Percentiles rank a stretch among this genome's conserved stretches.
phyloP scores from a whole-genome alignment of 1,140 invertebrate species.

The Anastrepha obliqua region DNA sequence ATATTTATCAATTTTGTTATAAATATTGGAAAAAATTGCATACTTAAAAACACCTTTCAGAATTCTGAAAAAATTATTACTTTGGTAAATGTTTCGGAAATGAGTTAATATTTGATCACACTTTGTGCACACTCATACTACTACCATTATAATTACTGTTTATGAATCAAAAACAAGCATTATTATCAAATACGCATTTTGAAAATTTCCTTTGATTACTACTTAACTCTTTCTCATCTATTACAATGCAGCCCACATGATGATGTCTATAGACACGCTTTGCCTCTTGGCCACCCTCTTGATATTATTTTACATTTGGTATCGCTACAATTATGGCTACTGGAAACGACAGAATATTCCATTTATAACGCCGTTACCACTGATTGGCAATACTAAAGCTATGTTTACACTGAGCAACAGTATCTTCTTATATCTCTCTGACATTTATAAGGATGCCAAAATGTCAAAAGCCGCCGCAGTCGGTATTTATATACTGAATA shows the following conservation, averaged over 20 bases:
- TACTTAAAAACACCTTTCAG: too few relatives aligned
- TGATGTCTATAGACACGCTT: constrained; percentile 37
- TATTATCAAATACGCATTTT: too few relatives aligned
- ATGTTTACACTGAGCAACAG: constrained; percentile 62
- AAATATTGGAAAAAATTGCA: too few relatives aligned
- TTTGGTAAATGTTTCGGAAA: too few relatives aligned
- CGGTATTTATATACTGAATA: constrained; percentile 74
- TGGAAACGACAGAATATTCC: constrained; percentile 70
- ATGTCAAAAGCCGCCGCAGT: constrained; percentile 67
- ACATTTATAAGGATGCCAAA: constrained; percentile 64
- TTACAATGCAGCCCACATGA: not conserved
- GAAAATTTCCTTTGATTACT: too few relatives aligned
- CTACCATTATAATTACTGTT: too few relatives aligned
- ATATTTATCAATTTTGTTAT: too few relatives aligned
- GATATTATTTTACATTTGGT: constrained; percentile 6
- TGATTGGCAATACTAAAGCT: constrained; percentile 66
- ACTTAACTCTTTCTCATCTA: not conserved
- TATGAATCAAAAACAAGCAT: too few relatives aligned
- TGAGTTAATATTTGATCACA: too few relatives aligned
- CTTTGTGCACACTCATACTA: too few relatives aligned
- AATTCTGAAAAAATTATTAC: too few relatives aligned
- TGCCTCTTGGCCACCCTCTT: constrained; percentile 12
- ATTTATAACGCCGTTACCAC: constrained; percentile 62
- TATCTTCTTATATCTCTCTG: constrained; percentile 64
- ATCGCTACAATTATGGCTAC: constrained; percentile 62